These are phyloP conservation scores for Pantherophis guttatus DNA, from an alignment of 2,113 vertebrate genomes.

Conservation along the genomic window DNA sequence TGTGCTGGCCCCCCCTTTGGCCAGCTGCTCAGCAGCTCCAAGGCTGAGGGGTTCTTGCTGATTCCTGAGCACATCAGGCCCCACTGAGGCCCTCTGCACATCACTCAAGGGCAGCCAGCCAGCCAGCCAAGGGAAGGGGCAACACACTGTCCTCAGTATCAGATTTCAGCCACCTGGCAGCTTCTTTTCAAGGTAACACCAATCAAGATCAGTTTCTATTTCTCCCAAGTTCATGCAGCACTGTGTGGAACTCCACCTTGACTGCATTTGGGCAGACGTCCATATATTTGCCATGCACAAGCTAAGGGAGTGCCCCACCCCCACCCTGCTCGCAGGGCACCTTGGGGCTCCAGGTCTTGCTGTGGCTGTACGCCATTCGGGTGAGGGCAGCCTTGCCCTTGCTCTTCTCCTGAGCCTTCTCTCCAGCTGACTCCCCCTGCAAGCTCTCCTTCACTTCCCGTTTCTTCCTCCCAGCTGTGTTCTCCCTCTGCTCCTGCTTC, in stretches of 20 bases:
- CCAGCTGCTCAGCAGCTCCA: neutral
- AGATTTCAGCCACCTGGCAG: neutral
- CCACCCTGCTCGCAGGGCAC: conserved; percentile 36
- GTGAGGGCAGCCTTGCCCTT: neutral
- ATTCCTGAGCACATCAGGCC: neutral
- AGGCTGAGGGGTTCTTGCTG: neutral
- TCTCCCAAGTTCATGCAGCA: neutral
- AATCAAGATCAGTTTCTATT: neutral
- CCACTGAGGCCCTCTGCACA: neutral
- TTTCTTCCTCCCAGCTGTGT: conserved; percentile 46
- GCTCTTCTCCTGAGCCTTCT: conserved; percentile 38
- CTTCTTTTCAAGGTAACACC: neutral
- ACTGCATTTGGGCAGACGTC: neutral
- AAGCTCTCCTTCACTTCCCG: conserved; percentile 55
- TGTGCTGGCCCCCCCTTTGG: too few species aligned
- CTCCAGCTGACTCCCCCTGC: conserved; percentile 63
- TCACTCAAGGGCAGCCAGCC: neutral
- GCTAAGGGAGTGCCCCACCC: neutral
- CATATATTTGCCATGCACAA: neutral
- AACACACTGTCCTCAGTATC: neutral
- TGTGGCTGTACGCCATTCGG: conserved; percentile 16
- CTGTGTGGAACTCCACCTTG: neutral
- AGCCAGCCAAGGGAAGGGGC: neutral
- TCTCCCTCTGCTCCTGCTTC: conserved; percentile 65
- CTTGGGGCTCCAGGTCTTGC: conserved; percentile 51